phyloP scores from a whole-genome alignment of 2,888 invertebrate species.

The Dexiosoma caninum region DNA sequence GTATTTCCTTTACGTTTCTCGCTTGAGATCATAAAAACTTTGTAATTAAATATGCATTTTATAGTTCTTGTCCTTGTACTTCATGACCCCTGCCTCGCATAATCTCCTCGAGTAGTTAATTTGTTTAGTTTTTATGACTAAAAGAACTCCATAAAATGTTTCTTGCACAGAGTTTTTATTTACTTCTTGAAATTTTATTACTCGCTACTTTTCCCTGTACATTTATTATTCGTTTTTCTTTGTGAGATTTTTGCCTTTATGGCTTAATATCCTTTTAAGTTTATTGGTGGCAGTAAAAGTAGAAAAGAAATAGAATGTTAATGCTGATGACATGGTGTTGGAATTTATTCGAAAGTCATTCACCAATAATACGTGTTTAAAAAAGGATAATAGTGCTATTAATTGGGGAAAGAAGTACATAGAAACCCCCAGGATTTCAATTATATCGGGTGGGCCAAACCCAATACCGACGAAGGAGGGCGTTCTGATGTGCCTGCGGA shows the following conservation, averaged over 20 bases:
- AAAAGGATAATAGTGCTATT: no score
- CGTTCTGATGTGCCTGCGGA: no score
- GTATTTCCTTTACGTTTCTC: slow-evolving; percentile 6
- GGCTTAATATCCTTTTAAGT: slow-evolving; percentile 43
- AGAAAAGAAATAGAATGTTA: slow-evolving; percentile 11
- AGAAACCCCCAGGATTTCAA: no score
- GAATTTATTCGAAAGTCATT: not conserved
- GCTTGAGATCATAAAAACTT: slow-evolving; percentile 30
- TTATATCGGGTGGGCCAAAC: no score
- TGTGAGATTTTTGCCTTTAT: slow-evolving; percentile 4
- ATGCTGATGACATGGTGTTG: slow-evolving; percentile 22
- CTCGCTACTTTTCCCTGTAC: not conserved
- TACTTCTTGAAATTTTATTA: slow-evolving; percentile 40
- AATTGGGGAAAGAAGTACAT: no score
- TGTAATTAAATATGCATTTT: slow-evolving; percentile 43
- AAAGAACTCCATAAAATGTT: slow-evolving; percentile 28
- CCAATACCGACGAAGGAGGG: no score
- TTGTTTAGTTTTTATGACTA: slow-evolving; percentile 34
- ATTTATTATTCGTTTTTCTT: not conserved
- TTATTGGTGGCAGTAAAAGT: slow-evolving; percentile 30
- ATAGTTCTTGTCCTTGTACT: slow-evolving; percentile 1
- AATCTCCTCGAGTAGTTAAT: slow-evolving; percentile 15
- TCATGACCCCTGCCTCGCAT: not conserved
- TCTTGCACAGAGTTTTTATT: slow-evolving; percentile 14
- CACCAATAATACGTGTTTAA: no score